Conservation (phyloP, 2,888 invertebrate genomes). For the Sthenelais limicola region DNA sequence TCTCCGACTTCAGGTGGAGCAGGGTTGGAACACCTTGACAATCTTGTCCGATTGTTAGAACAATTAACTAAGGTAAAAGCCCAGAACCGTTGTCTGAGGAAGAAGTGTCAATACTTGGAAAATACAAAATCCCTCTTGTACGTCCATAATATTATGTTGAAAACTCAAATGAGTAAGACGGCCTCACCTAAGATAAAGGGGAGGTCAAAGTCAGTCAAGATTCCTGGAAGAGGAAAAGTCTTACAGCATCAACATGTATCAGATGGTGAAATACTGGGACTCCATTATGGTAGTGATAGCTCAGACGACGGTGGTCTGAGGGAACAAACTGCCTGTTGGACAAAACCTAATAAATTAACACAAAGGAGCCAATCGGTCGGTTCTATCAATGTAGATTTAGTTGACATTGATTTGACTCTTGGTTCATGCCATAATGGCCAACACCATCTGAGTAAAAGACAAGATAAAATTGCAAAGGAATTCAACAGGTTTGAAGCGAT, state of each 20-base stretch:
- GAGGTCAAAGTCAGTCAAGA: slow-evolving; percentile 19
- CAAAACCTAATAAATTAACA: slow-evolving; percentile 42
- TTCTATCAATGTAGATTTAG: slow-evolving; percentile 73
- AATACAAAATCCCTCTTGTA: slow-evolving; percentile 77
- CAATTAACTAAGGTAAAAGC: slow-evolving; percentile 82
- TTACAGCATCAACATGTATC: slow-evolving; percentile 19
- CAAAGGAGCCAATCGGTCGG: slow-evolving; percentile 81
- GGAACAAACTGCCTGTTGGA: slow-evolving; percentile 62
- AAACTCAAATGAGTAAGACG: not conserved
- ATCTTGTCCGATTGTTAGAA: slow-evolving; percentile 83
- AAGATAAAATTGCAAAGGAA: slow-evolving; percentile 33
- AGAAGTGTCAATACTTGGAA: slow-evolving; percentile 82
- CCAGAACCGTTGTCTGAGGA: slow-evolving; percentile 80
- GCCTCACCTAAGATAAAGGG: slow-evolving; percentile 22
- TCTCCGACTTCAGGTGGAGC: slow-evolving; percentile 15
- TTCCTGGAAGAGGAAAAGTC: not conserved
- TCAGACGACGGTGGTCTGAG: slow-evolving; percentile 69
- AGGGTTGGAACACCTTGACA: slow-evolving; percentile 84
- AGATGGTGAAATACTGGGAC: not conserved
- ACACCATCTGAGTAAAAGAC: not conserved
- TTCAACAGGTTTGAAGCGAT: slow-evolving; percentile 34
- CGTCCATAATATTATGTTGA: slow-evolving; percentile 41
- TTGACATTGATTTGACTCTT: slow-evolving; percentile 41
- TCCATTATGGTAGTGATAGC: slow-evolving; percentile 41
- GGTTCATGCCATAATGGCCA: not conserved